phyloP scores from a whole-genome alignment of 2,797 vertebrate genomes.

The Rhabdophis nuchalis region DNA sequence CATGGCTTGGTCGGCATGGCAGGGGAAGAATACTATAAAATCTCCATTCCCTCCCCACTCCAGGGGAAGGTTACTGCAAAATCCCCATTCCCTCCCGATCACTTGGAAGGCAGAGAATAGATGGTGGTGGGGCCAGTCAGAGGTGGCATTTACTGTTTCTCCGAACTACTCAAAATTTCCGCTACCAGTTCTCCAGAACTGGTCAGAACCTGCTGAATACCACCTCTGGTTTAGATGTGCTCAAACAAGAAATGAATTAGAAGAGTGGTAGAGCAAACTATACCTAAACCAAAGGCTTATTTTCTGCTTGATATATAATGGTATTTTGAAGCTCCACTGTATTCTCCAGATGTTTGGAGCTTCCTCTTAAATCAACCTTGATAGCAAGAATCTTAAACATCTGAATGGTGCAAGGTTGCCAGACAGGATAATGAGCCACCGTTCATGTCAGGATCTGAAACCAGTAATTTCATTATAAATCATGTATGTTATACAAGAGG shows the following conservation, averaged over 20 bases:
- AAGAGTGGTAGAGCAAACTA: background rate
- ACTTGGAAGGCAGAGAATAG: too few relatives aligned
- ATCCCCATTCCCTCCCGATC: too few relatives aligned
- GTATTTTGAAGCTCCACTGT: background rate
- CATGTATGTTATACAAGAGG: background rate
- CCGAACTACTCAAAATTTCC: too few relatives aligned
- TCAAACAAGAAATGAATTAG: background rate
- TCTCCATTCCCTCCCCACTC: too few relatives aligned
- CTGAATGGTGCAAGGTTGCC: background rate
- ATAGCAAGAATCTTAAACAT: background rate
- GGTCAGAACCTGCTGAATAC: too few relatives aligned
- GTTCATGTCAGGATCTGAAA: background rate
- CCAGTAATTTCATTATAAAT: background rate
- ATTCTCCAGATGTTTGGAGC: background rate
- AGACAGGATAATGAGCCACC: background rate
- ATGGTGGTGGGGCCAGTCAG: too few relatives aligned
- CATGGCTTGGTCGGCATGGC: too few relatives aligned
- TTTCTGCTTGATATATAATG: background rate
- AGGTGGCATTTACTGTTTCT: too few relatives aligned
- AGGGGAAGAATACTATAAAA: too few relatives aligned
- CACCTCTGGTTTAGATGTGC: background rate
- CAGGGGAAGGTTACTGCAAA: too few relatives aligned
- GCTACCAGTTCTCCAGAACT: too few relatives aligned
- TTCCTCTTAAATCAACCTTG: background rate
- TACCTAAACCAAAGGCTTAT: background rate